Percentiles rank a stretch among this genome's conserved stretches.
Evolutionary conservation across 2,113 vertebrate genomes (phyloP).

Genomic region (Eretmochelys imbricata): DNA sequence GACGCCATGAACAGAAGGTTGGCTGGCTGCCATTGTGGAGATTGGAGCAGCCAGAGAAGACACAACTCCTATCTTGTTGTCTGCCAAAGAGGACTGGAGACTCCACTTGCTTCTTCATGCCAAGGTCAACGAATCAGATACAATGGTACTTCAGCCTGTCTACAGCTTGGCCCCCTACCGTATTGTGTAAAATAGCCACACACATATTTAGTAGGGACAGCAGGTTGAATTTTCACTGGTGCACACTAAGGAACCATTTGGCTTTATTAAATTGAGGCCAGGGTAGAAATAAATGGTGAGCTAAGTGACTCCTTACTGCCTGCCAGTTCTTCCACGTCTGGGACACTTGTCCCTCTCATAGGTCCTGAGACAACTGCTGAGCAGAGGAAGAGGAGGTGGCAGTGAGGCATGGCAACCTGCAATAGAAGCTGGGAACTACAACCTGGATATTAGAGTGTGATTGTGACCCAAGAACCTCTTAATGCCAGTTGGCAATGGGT

Average conservation of each 20-base stretch:
- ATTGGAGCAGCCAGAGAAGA: too few species aligned
- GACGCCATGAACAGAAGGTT: not conserved
- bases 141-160: not conserved
- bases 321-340: too few species aligned
- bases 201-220: not conserved
- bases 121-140: not conserved
- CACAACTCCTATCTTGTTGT: not conserved
- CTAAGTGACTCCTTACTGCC: not conserved
- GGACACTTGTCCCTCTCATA: too few species aligned
- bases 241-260: not conserved
- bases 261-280: not conserved
- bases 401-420: too few species aligned
- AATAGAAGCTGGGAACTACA: too few species aligned
- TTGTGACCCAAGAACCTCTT: too few species aligned
- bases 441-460: too few species aligned
- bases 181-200: not conserved
- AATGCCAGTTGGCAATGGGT: too few species aligned
- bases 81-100: not conserved
- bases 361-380: too few species aligned
- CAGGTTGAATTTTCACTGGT: not conserved
- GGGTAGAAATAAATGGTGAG: not conserved
- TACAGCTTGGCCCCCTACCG: not conserved
- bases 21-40: too few species aligned
- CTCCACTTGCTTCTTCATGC: not conserved
- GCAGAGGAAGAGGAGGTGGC: too few species aligned